Evolutionary conservation across 2,888 invertebrate genomes (phyloP).

Genomic region (Leucoptera coffeella): DNA sequence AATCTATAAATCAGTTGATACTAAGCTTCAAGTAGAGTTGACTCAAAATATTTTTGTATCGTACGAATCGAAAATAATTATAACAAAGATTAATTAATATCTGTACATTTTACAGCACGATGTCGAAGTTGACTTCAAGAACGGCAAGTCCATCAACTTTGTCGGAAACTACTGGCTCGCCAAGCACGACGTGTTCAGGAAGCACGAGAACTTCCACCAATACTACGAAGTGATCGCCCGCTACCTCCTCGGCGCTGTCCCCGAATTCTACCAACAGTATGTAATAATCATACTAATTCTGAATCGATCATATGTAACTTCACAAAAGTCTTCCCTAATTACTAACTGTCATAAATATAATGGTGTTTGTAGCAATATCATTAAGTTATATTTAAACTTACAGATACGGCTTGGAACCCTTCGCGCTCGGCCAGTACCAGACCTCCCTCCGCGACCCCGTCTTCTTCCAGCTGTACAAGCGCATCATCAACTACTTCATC

Average conservation of each 20-base stretch:
- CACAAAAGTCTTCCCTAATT: too few relatives aligned
- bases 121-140: constrained; percentile 6
- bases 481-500: constrained; percentile 34
- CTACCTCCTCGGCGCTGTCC: constrained; percentile 10
- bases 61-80: too few relatives aligned
- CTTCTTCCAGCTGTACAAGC: constrained; percentile 54
- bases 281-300: too few relatives aligned
- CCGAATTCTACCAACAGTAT: too few relatives aligned
- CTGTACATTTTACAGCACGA: constrained; percentile 4
- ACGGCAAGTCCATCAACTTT: constrained; percentile 19
- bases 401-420: constrained; percentile 40
- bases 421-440: constrained; percentile 43
- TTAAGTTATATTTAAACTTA: too few relatives aligned
- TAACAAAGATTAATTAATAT: too few relatives aligned
- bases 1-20: too few relatives aligned
- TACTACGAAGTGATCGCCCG: constrained; percentile 33
- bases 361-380: too few relatives aligned
- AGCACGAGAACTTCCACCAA: constrained; percentile 11
- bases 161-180: constrained; percentile 32
- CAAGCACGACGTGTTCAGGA: constrained; percentile 15
- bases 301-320: too few relatives aligned
- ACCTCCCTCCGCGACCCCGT: constrained; percentile 58
- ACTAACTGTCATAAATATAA: too few relatives aligned
- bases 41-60: too few relatives aligned
- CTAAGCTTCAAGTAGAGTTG: too few relatives aligned